Base-by-base conservation (phyloP, 2,888 invertebrate species). In the Antitype chi region DNA sequence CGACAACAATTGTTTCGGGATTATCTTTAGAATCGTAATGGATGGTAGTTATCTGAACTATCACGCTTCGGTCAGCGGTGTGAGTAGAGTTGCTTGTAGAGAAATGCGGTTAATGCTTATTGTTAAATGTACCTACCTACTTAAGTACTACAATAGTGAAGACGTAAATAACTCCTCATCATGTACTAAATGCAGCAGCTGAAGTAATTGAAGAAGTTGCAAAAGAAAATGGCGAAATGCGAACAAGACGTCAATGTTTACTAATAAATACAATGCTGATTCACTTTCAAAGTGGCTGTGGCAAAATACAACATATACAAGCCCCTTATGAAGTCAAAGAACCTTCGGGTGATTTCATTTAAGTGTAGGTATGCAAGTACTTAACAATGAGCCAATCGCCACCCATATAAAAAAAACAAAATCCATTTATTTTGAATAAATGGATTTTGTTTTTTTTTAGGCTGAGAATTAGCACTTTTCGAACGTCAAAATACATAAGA, bases 11-110 rank as follows among this genome's bases (percentile, higher is more conserved):
- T 87, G 87, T 87, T 85, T 87, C 74, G 64, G 75, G 25, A 79
- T 82, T 87, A 87, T 87, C 88, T 87, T 80, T 13, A 59, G 68
- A 70, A 86, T 87, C 78, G 87, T 87, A 84, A 84, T 84, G 86
- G 83, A 85, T 73, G 73, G 74, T 73, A 53, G 78, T 84, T 87
- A 85, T 82, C 87, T 78, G 72, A 60, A 69, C 57, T 60, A 78
- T 85, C 84, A 83, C 71, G 73, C 73, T 62, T 20, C 15, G 59
- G 59, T 64, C 20, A 55, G 70, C 38, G 70, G 70, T 72, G 55
- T 72, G 20, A 85, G 85, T 82, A 82, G 38, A 74, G 32, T 72
- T 70, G 20, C 82, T 85, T 78, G 71, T 85, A 72, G 13, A 43
- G 28, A 63, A 84, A 67, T 23, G 60, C 25, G 62, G 47, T n/a